Conservation (phyloP, 2,797 vertebrate genomes). For the Chelon auratus region DNA sequence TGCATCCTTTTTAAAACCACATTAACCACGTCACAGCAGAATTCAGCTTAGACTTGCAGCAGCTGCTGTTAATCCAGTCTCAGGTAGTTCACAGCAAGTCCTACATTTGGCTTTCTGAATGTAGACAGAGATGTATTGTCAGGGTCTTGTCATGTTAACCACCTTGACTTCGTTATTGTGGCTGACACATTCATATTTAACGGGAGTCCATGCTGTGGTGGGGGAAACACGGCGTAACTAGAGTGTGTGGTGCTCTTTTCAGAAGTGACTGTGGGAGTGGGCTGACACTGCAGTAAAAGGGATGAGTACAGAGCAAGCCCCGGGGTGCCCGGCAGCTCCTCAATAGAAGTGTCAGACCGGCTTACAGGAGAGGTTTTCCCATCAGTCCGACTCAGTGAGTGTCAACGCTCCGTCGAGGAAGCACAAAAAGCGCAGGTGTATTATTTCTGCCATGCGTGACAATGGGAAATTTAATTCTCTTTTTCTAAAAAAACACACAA, state of each 20-base stretch:
- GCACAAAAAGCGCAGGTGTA: slow-evolving; percentile 57
- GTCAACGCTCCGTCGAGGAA: slow-evolving; percentile 53
- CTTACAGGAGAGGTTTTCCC: slow-evolving; percentile 71
- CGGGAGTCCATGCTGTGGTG: slow-evolving; percentile 28
- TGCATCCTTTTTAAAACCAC: too few relatives aligned
- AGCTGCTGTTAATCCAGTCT: too few relatives aligned
- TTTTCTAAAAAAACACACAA: not conserved
- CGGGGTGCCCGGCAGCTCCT: slow-evolving; percentile 62
- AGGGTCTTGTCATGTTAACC: slow-evolving; percentile 45
- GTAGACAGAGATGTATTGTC: not conserved
- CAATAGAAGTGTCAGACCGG: slow-evolving; percentile 74
- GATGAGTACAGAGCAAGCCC: slow-evolving; percentile 68
- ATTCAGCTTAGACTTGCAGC: too few relatives aligned
- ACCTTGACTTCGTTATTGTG: slow-evolving; percentile 41
- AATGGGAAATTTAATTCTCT: slow-evolving; percentile 38
- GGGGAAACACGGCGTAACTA: slow-evolving; percentile 56
- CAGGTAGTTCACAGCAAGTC: too few relatives aligned
- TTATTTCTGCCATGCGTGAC: slow-evolving; percentile 57
- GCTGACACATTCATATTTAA: slow-evolving; percentile 51
- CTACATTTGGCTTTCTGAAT: too few relatives aligned
- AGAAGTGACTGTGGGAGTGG: slow-evolving; percentile 52
- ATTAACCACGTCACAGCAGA: too few relatives aligned
- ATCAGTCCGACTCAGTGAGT: slow-evolving; percentile 64
- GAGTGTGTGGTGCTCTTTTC: slow-evolving; percentile 62
- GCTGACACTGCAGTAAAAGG: slow-evolving; percentile 76